Conservation (phyloP, 2,113 vertebrate genomes). For the Cyanoramphus novaezelandiae region DNA sequence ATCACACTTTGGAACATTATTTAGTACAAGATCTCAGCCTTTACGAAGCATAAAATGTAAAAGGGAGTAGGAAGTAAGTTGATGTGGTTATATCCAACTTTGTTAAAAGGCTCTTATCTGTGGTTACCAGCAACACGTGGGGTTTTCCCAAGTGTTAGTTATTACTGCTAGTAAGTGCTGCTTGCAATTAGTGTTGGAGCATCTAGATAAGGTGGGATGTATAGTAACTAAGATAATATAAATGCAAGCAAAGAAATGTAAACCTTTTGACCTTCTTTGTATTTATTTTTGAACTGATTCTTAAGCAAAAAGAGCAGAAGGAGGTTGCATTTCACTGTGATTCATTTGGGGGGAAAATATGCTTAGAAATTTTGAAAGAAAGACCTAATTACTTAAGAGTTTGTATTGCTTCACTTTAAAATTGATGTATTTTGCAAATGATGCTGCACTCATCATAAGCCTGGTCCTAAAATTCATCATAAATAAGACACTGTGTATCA, state of each 20-base stretch:
- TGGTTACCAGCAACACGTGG: background rate
- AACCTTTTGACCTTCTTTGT: constrained; percentile 56
- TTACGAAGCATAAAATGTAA: constrained; percentile 30
- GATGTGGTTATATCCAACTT: constrained; percentile 57
- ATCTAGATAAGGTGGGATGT: constrained; percentile 67
- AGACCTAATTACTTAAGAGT: background rate
- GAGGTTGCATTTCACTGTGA: background rate
- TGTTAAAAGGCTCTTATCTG: constrained; percentile 64
- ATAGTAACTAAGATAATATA: constrained; percentile 71
- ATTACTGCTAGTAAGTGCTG: constrained; percentile 43
- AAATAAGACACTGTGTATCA: background rate
- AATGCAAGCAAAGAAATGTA: constrained; percentile 69
- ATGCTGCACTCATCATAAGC: background rate
- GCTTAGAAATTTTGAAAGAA: background rate
- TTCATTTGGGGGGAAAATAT: background rate
- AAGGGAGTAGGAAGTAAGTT: constrained; percentile 34
- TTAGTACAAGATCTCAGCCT: constrained; percentile 37
- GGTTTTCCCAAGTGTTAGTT: constrained; percentile 53
- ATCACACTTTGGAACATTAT: constrained; percentile 1
- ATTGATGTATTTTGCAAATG: background rate
- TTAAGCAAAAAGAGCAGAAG: constrained; percentile 12
- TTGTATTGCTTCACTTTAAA: background rate
- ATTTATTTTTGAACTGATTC: constrained; percentile 63
- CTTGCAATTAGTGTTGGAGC: constrained; percentile 71
- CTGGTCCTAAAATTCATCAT: background rate